Base-by-base conservation (phyloP, 2,113 vertebrate species). In the Hyla sarda region DNA sequence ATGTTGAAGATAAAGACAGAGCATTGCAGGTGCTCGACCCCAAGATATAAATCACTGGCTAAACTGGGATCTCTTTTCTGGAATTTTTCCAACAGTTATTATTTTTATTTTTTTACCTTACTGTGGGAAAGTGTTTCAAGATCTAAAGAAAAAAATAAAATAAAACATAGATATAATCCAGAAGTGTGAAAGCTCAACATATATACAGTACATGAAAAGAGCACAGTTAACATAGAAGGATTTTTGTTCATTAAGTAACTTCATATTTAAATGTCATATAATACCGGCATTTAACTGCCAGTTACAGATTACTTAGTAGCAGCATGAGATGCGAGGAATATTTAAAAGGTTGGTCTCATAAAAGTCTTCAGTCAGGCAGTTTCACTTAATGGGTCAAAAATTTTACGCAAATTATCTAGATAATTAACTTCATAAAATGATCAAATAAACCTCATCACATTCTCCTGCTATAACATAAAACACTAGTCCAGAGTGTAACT, bases 331-430 rank as follows among this genome's bases (percentile, higher is more conserved):
- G 37, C 13, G 50, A 52, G 71, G 21, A 83, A 73, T 60, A 76
- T 84, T 84, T 84, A 76, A 84, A 84, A 84, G 83, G 83, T 84
- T 72, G 83, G 2, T 45, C 37, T 74, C 54, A 65, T 76, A 77
- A 84, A 84, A 76, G 72, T 84, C 56, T 17, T 62, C 37, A 84
- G 41, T 25, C 52, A 56, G 71, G 7, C 69, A 58, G 71, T 76
- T 84, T 65, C 75, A 76, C 56, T 84, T 84, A 84, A 50, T 65
- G 83, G 83, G 83, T 84, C 83, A 60, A 74, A 84, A 84, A 65
- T 76, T 62, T 62, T 62, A 84, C 76, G 37, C 69, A 76, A 75
- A 10, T 37, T 58, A 58, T 76, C 25, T 76, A 75, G 34, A 56
- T 84, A 84, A 84, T 50, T 74, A 84, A 75, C 32, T 74, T 45